Conservation (phyloP, 2,113 vertebrate species). For the Abramis brama region DNA sequence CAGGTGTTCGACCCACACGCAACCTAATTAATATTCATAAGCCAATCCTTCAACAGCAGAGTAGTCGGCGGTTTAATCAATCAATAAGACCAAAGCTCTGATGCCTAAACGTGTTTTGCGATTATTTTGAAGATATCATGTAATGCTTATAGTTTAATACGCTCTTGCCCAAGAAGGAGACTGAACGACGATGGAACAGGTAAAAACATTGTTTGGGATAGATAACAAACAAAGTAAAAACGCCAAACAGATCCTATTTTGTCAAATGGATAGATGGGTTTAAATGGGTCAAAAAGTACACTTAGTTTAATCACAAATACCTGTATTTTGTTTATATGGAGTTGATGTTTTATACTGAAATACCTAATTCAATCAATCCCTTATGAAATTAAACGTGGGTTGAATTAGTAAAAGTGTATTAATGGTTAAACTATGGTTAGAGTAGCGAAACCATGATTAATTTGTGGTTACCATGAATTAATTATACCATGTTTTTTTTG, state of each 20-base stretch:
- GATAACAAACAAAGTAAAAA: not conserved
- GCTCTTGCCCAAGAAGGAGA: not conserved
- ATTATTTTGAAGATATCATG: not conserved
- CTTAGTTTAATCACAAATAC: too few relatives aligned
- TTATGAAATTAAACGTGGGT: too few relatives aligned
- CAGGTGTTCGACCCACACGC: not conserved
- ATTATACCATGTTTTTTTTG: too few relatives aligned
- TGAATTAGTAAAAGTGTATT: too few relatives aligned
- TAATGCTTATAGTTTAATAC: not conserved
- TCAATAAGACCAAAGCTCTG: not conserved
- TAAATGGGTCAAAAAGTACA: too few relatives aligned
- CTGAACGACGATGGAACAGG: conserved; percentile 33
- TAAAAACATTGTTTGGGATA: not conserved
- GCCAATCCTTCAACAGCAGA: not conserved
- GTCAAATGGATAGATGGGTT: not conserved
- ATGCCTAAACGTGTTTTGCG: not conserved
- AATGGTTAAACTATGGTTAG: too few relatives aligned
- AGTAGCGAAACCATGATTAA: too few relatives aligned
- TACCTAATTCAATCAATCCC: too few relatives aligned
- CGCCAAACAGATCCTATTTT: not conserved
- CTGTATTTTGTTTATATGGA: not conserved
- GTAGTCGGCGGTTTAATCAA: not conserved
- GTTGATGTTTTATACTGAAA: not conserved
- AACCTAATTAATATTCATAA: conserved; percentile 17
- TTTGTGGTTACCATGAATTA: too few relatives aligned